Percentiles rank a stretch among this genome's conserved stretches.
Evolutionary conservation across 2,113 vertebrate species (phyloP).

Genomic region (Gobius niger): DNA sequence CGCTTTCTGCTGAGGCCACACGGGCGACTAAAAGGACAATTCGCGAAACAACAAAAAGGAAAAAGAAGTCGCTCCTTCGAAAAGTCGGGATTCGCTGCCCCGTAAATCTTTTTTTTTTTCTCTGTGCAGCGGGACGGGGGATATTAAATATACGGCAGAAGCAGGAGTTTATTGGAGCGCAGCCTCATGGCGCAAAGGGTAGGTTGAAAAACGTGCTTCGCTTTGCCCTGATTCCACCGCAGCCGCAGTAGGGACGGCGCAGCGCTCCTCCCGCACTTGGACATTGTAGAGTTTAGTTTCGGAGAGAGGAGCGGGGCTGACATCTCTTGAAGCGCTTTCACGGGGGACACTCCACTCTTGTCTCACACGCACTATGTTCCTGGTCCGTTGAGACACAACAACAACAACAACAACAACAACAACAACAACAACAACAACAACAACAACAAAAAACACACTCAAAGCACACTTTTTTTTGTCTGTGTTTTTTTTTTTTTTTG

Average conservation of each 20-base stretch:
- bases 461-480: neutral
- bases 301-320: constrained; percentile 60
- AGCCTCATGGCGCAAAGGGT: constrained; percentile 99
- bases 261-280: constrained; percentile 74
- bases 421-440: neutral
- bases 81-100: constrained; percentile 82
- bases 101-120: constrained; percentile 80
- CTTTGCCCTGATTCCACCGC: constrained; percentile 84
- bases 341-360: constrained; percentile 70
- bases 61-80: constrained; percentile 81
- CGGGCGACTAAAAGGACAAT: constrained; percentile 90
- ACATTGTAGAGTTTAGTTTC: constrained; percentile 78
- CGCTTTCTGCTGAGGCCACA: constrained; percentile 79
- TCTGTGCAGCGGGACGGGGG: constrained; percentile 86
- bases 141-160: constrained; percentile 97
- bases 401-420: neutral
- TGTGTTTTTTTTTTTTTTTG: neutral
- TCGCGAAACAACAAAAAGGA: constrained; percentile 61
- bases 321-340: constrained; percentile 81
- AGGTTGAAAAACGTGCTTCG: constrained; percentile 95
- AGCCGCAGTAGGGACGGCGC: constrained; percentile 86
- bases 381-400: constrained; percentile 74
- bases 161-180: constrained; percentile 99
- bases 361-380: constrained; percentile 85
- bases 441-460: neutral